Base-by-base conservation (phyloP, 2,888 invertebrate genomes). In the Drosophila helvetica region DNA sequence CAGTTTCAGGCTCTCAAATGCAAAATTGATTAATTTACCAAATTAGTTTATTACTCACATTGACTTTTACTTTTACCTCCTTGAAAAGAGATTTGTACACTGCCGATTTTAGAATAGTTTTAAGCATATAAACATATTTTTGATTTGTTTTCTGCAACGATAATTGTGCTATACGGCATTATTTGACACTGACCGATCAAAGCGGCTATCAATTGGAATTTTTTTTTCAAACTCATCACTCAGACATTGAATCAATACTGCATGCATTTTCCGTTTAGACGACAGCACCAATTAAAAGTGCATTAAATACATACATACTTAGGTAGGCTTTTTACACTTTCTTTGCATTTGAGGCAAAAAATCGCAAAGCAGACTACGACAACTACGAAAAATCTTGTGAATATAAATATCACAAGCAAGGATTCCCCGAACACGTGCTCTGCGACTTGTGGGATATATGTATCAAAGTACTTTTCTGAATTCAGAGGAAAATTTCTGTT, bases 351-450 rank as follows among this genome's bases (percentile, higher is more conserved):
- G 42, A 48, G 17, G 54, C 47, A 33, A 25, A 25, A 25, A 25
- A 1, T 54, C 64, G 65, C 25, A 22, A 46, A 18, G 18, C 12
- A 12, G 17, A 53, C 17, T 30, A 38, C 67, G 42, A 42, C 33
- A 25, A 48, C 48, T 50, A 17, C 43, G 50, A 22, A 15, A 43
- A 67, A 67, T 66, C 67, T 56, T 56, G 48, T 43, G 17, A 69
- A 12, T 43, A 47, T 57, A 46, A 57, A 43, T 25, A 50, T 30
- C 19, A 62, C 48, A 42, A 10, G 15, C 48, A 30, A 30, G 43
- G 70, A 53, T 33, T 59, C 19, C 72, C 53, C 54, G 56, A 54
- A 83, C 80, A 88, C 83, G 88, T 84, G 88, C 78, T 74, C 61
- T 71, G 67, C 86, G 86, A 77, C 66, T 78, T 77, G 60, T 7